Evolutionary conservation across 2,888 invertebrate species (phyloP).

Genomic region (Pammene aurita): DNA sequence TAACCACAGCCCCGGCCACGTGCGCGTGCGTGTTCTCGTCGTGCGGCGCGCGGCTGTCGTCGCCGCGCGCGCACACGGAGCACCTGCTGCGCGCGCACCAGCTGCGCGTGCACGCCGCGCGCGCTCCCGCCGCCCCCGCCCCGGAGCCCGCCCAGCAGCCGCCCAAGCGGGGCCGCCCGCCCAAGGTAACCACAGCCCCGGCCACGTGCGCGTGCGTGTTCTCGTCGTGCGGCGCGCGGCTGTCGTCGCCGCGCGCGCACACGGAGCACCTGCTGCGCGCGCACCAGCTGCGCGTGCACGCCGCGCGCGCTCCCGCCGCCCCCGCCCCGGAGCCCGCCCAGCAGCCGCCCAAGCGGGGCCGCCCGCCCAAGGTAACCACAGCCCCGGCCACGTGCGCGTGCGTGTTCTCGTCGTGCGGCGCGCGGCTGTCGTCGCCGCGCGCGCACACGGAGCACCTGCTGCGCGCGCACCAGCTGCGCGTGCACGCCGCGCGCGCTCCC

Average conservation of each 20-base stretch:
- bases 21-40: conserved; percentile 74
- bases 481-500: conserved; percentile 55
- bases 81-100: conserved; percentile 75
- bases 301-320: too few relatives aligned
- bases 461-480: conserved; percentile 74
- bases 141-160: conserved; percentile 9
- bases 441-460: conserved; percentile 79
- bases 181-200: conserved; percentile 47
- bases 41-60: conserved; percentile 66
- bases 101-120: conserved; percentile 67
- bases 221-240: too few relatives aligned
- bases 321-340: too few relatives aligned
- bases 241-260: too few relatives aligned
- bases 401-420: conserved; percentile 75
- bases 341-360: too few relatives aligned
- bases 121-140: conserved; percentile 20
- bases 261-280: conserved; percentile 76
- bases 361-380: too few relatives aligned
- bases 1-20: conserved; percentile 50
- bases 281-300: conserved; percentile 74
- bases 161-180: conserved; percentile 38
- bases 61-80: conserved; percentile 75
- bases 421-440: conserved; percentile 63
- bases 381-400: conserved; percentile 59
- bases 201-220: too few relatives aligned